Conservation (phyloP, 2,113 vertebrate species). For the Cynoglossus semilaevis region DNA sequence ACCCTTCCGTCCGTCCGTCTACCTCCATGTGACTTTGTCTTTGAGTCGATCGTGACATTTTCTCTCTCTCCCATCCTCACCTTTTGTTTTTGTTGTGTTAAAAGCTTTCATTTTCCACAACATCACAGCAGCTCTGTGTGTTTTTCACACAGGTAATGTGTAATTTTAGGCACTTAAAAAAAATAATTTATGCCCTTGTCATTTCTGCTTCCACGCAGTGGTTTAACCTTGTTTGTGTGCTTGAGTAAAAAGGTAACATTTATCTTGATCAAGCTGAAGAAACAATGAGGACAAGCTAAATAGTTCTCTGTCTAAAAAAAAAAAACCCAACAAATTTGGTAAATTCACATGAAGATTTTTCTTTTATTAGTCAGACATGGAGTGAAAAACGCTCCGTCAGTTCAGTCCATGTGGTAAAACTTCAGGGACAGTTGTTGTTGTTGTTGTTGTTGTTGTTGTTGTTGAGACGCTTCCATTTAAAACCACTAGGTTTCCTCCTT, state of each 20-base stretch:
- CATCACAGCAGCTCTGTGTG: background rate
- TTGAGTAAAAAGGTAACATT: background rate
- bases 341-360: no score
- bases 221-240: constrained; percentile 2
- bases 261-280: background rate
- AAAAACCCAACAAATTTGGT: background rate
- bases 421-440: constrained; percentile 68
- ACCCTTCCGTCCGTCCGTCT: constrained; percentile 17
- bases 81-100: constrained; percentile 12
- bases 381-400: constrained; percentile 15
- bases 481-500: constrained; percentile 58
- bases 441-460: no score
- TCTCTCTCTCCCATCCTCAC: background rate
- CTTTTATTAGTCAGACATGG: constrained; percentile 35
- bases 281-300: constrained; percentile 9
- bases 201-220: background rate
- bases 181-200: background rate
- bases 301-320: background rate
- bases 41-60: constrained; percentile 7
- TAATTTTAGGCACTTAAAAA: constrained; percentile 2
- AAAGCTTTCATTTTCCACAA: background rate
- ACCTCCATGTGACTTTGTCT: constrained; percentile 30
- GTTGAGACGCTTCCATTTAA: constrained; percentile 77
- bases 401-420: constrained; percentile 62
- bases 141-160: background rate